Conservation (phyloP, 2,113 vertebrate genomes). For the Climacteris rufus region DNA sequence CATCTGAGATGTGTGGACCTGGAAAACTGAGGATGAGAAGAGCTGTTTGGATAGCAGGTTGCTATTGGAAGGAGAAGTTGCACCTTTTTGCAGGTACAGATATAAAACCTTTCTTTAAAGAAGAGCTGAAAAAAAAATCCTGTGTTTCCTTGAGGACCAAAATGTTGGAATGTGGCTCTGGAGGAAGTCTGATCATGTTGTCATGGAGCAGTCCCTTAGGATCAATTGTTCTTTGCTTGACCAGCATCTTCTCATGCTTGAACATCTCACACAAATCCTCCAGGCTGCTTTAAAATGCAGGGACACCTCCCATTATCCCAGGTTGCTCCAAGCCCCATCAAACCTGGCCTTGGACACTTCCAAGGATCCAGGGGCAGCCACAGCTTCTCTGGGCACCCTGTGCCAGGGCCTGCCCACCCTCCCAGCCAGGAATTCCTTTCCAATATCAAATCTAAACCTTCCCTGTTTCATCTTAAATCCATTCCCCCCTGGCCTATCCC, state of each 20-base stretch:
- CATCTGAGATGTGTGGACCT: neutral
- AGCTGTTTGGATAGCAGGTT: neutral
- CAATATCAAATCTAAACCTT: neutral
- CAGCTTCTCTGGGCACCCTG: neutral
- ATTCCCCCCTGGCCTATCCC: no score
- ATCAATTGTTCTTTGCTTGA: neutral
- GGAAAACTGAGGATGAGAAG: neutral
- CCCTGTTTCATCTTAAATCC: neutral
- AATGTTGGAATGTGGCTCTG: neutral
- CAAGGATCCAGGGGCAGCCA: neutral
- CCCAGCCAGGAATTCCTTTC: neutral
- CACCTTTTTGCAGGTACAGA: neutral
- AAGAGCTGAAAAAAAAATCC: neutral
- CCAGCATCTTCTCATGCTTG: neutral
- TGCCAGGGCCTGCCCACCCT: neutral
- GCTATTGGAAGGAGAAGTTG: neutral
- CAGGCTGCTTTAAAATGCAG: neutral
- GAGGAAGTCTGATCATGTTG: neutral
- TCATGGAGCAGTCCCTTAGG: fast-evolving
- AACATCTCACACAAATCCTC: neutral
- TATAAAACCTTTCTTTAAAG: neutral
- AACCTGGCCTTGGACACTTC: fast-evolving
- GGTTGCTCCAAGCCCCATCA: neutral
- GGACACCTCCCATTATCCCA: neutral
- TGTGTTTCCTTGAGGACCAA: fast-evolving